Percentiles rank a stretch among this genome's conserved stretches.
Evolutionary conservation across 2,888 invertebrate species (phyloP).

Genomic region (Perizoma flavofasciatum): DNA sequence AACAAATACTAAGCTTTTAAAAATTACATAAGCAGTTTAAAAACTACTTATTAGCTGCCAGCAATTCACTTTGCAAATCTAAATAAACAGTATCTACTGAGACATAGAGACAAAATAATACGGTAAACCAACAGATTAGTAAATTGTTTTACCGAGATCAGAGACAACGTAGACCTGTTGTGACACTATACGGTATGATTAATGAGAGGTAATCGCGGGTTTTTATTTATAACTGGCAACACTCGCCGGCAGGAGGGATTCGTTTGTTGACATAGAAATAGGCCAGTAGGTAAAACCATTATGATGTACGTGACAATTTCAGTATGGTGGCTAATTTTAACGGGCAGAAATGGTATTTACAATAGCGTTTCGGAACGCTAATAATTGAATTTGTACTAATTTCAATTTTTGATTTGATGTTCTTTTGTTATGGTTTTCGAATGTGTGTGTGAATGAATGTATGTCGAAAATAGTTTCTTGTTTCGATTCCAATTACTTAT

Average conservation of each 20-base stretch:
- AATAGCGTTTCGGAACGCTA: not conserved
- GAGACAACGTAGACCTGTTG: slow-evolving; percentile 68
- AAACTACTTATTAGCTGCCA: slow-evolving; percentile 58
- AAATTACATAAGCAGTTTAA: slow-evolving; percentile 50
- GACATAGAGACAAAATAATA: slow-evolving; percentile 14
- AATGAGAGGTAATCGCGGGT: slow-evolving; percentile 72
- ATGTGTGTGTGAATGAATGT: no score
- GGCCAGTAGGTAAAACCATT: slow-evolving; percentile 60
- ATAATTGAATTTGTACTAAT: no score
- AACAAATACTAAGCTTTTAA: slow-evolving; percentile 26
- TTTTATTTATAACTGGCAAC: slow-evolving; percentile 67
- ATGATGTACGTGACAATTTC: slow-evolving; percentile 32
- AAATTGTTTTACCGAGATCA: slow-evolving; percentile 58
- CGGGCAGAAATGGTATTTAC: slow-evolving; percentile 9
- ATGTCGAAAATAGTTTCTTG: no score
- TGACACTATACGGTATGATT: slow-evolving; percentile 76
- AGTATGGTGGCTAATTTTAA: slow-evolving; percentile 34
- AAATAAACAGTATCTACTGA: slow-evolving; percentile 13
- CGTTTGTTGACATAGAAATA: slow-evolving; percentile 68
- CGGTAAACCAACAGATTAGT: slow-evolving; percentile 42
- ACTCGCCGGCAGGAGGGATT: slow-evolving; percentile 58
- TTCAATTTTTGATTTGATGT: not conserved
- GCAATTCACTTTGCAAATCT: no score
- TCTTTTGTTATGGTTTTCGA: not conserved
- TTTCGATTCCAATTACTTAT: no score